Percentiles rank a stretch among this genome's conserved stretches.
Evolutionary conservation across 2,797 vertebrate genomes (phyloP).

Genomic region (Sarcoramphus papa): DNA sequence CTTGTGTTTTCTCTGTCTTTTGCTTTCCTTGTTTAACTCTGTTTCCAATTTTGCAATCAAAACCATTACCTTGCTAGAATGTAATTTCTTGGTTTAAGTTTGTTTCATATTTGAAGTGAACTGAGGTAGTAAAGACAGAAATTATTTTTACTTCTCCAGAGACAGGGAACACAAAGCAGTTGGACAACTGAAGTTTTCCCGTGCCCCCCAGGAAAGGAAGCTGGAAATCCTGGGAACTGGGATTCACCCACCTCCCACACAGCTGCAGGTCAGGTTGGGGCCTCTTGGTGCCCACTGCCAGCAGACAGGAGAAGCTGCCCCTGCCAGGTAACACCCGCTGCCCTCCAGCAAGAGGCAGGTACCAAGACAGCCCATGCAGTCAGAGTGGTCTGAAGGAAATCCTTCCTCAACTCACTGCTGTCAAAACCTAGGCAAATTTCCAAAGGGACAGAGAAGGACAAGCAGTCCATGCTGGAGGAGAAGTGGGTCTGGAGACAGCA

Average conservation of each 20-base stretch:
- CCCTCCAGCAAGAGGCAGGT: background rate
- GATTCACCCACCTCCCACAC: background rate
- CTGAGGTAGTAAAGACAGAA: background rate
- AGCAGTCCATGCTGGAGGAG: background rate
- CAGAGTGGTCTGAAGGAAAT: background rate
- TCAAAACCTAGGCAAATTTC: background rate
- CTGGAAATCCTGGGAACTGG: background rate
- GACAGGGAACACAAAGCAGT: background rate
- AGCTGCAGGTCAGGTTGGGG: background rate
- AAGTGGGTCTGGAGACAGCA: background rate
- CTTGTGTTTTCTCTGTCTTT: background rate
- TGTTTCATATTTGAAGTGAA: background rate
- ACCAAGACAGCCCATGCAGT: accelerated
- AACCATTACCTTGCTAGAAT: background rate
- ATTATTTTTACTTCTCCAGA: background rate
- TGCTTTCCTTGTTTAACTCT: background rate
- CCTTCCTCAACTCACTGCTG: background rate
- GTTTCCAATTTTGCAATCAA: background rate
- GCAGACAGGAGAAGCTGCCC: background rate
- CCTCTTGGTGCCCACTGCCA: background rate
- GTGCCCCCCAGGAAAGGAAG: background rate
- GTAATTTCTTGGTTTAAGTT: background rate
- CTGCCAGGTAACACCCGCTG: background rate
- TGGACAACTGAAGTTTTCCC: background rate
- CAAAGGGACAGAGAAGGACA: background rate